Evolutionary conservation across 2,113 vertebrate genomes (phyloP).

Genomic region (Gulo gulo): DNA sequence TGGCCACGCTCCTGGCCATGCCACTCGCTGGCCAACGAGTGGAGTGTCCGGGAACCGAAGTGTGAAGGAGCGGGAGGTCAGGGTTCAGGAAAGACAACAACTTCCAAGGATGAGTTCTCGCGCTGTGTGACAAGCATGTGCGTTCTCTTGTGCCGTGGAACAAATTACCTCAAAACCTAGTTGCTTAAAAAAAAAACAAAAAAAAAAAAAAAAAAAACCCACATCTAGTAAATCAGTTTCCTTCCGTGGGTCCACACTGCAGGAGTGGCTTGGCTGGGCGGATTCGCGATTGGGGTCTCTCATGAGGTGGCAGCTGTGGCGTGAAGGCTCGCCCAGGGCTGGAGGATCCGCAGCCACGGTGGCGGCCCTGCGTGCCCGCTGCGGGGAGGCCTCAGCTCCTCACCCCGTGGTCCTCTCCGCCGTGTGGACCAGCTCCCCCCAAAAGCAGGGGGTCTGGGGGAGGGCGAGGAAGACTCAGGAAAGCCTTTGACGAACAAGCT

Average conservation of each 20-base stretch:
- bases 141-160: accelerated
- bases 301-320: background rate
- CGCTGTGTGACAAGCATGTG: background rate
- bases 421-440: accelerated
- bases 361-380: accelerated
- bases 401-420: accelerated
- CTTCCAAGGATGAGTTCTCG: background rate
- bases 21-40: accelerated
- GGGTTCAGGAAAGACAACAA: background rate
- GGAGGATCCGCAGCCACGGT: accelerated
- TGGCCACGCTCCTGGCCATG: accelerated
- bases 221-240: background rate
- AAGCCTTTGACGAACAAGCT: background rate
- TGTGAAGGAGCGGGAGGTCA: accelerated
- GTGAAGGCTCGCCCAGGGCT: accelerated
- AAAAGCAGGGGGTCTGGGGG: accelerated
- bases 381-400: accelerated
- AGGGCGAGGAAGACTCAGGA: background rate
- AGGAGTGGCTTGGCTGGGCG: background rate
- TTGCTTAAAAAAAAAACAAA: background rate
- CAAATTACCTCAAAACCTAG: background rate
- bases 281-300: background rate
- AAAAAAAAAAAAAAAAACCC: no score
- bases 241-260: background rate
- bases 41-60: accelerated